Percentiles rank a stretch among this genome's conserved stretches.
phyloP scores from a whole-genome alignment of 2,888 invertebrate genomes.

The Drosophila diplacantha region DNA sequence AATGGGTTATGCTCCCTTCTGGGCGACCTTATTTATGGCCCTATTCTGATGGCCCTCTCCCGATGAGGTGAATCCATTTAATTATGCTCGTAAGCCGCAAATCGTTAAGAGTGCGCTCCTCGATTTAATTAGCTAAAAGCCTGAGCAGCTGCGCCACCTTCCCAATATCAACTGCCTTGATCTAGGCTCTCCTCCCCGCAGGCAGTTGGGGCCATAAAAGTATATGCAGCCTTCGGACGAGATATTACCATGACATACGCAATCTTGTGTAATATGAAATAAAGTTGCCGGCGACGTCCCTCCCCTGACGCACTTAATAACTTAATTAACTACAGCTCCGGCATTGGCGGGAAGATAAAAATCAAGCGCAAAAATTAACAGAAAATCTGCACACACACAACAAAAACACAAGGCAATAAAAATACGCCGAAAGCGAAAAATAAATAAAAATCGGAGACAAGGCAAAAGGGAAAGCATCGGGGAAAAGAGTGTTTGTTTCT shows the following conservation, averaged over 20 bases:
- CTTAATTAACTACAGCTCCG: slow-evolving; percentile 59
- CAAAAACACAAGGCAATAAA: slow-evolving; percentile 38
- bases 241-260: slow-evolving; percentile 19
- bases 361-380: slow-evolving; percentile 65
- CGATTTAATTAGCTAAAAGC: slow-evolving; percentile 63
- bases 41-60: slow-evolving; percentile 8
- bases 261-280: slow-evolving; percentile 26
- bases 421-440: slow-evolving; percentile 35
- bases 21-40: slow-evolving; percentile 26
- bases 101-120: slow-evolving; percentile 27
- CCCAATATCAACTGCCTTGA: slow-evolving; percentile 60
- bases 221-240: slow-evolving; percentile 26
- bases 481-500: neutral
- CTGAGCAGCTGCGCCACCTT: slow-evolving; percentile 30
- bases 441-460: slow-evolving; percentile 34
- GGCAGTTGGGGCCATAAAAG: slow-evolving; percentile 47
- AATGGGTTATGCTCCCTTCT: slow-evolving; percentile 20
- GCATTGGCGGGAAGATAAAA: slow-evolving; percentile 54
- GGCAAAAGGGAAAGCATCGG: slow-evolving; percentile 19
- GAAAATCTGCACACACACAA: slow-evolving; percentile 41
- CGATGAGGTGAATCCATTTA: slow-evolving; percentile 29
- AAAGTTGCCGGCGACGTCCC: slow-evolving; percentile 32
- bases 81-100: slow-evolving; percentile 28
- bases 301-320: slow-evolving; percentile 56
- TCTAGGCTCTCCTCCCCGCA: slow-evolving; percentile 45